Evolutionary conservation across 2,113 vertebrate genomes (phyloP).

Genomic region (Poeciliopsis occidentalis): DNA sequence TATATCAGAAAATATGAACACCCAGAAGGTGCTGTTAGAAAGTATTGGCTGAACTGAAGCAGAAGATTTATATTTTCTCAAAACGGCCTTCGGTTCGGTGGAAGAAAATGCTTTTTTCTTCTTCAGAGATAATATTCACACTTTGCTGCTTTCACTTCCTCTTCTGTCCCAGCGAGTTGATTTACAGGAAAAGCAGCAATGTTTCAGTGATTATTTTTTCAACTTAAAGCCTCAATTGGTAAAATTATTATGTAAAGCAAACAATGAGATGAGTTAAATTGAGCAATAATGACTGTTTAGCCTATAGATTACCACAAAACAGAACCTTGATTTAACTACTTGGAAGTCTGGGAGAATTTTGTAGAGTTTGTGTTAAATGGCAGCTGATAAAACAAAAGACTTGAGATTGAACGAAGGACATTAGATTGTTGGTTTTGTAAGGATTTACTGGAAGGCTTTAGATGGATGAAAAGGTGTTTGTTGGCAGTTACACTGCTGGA

Average conservation of each 20-base stretch:
- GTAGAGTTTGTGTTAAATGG: constrained; percentile 4
- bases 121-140: too few relatives aligned
- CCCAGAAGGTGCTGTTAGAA: constrained; percentile 6
- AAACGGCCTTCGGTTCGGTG: constrained; percentile 25
- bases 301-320: background rate
- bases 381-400: constrained; percentile 1
- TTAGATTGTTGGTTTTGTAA: constrained; percentile 4
- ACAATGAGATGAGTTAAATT: constrained; percentile 6
- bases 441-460: background rate
- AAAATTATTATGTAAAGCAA: constrained; percentile 20
- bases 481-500: background rate
- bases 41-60: constrained; percentile 38
- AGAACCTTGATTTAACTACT: background rate
- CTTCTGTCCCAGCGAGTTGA: constrained; percentile 11
- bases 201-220: background rate
- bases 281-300: constrained; percentile 18
- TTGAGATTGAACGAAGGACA: background rate
- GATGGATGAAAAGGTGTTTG: constrained; percentile 19
- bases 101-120: background rate
- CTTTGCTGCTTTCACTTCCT: constrained; percentile 16
- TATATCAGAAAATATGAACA: constrained; percentile 20
- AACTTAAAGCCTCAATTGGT: constrained; percentile 7
- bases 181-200: constrained; percentile 18
- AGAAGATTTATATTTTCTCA: constrained; percentile 14
- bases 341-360: background rate